Evolutionary conservation across 2,888 invertebrate genomes (phyloP).

Genomic region (Drosophila quasianomalipes): DNA sequence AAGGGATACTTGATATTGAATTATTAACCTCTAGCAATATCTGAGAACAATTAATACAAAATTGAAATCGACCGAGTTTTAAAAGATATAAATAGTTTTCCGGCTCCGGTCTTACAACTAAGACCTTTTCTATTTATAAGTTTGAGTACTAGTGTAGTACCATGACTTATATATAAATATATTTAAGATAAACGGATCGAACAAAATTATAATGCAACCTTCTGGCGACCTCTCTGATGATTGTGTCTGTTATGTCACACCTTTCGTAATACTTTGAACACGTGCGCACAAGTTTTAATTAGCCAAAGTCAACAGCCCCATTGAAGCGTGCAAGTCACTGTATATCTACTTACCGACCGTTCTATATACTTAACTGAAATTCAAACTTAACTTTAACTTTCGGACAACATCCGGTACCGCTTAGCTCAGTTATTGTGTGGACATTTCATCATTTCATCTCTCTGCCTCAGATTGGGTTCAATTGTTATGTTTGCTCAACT

Average conservation of each 20-base stretch:
- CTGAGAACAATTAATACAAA: not conserved
- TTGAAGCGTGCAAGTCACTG: conserved; percentile 54
- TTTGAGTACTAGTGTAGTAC: accelerated
- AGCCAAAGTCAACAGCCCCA: conserved; percentile 73
- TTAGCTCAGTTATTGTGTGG: conserved; percentile 43
- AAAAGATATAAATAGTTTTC: not conserved
- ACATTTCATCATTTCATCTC: conserved; percentile 72
- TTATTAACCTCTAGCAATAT: not conserved
- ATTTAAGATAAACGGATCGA: not conserved
- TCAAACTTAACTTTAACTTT: conserved; percentile 48
- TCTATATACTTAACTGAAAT: conserved; percentile 53
- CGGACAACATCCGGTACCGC: conserved; percentile 59
- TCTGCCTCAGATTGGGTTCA: conserved; percentile 22
- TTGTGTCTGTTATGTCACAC: conserved; percentile 9
- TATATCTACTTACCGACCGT: conserved; percentile 45
- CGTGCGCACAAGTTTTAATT: conserved; percentile 72
- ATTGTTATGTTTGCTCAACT: conserved; percentile 56
- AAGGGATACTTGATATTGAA: not conserved
- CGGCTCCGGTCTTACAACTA: not conserved
- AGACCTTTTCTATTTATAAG: not conserved
- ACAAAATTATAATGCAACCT: conserved; percentile 23
- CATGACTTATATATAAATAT: not conserved
- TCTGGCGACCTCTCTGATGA: conserved; percentile 32
- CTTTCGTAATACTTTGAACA: conserved; percentile 30
- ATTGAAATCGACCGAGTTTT: not conserved